phyloP scores from a whole-genome alignment of 2,113 vertebrate species.

The Desmodus rotundus region DNA sequence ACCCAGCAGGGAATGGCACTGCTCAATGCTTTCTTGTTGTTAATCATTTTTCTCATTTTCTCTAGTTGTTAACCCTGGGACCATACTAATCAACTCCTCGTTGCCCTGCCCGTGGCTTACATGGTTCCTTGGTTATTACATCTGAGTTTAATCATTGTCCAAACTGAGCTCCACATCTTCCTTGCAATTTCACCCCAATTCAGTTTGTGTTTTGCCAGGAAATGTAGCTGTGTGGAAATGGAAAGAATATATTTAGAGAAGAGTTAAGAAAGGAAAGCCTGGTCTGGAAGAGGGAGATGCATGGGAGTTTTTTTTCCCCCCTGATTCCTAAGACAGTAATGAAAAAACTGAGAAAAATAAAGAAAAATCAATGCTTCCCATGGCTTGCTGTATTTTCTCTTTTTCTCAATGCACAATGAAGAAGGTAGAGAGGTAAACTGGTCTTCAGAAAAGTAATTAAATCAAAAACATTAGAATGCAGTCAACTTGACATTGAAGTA shows the following conservation, averaged over 20 bases:
- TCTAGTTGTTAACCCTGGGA: constrained; percentile 61
- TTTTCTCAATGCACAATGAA: background rate
- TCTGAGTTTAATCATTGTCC: constrained; percentile 70
- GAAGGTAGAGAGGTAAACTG: background rate
- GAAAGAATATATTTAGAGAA: constrained; percentile 29
- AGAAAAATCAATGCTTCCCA: background rate
- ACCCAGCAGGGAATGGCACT: constrained; percentile 30
- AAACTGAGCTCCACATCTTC: constrained; percentile 52
- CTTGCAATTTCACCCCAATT: constrained; percentile 55
- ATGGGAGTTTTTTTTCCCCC: background rate
- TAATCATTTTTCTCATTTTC: constrained; percentile 74
- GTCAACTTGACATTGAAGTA: background rate
- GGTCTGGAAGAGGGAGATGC: background rate
- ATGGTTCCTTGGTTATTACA: constrained; percentile 64
- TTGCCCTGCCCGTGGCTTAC: constrained; percentile 61
- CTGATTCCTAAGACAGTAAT: background rate
- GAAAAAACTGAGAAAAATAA: background rate
- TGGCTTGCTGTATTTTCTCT: background rate
- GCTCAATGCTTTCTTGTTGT: constrained; percentile 53
- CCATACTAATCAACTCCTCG: constrained; percentile 61
- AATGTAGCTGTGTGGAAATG: constrained; percentile 27
- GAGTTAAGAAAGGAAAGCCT: background rate
- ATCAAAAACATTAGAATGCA: background rate
- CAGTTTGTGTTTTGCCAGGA: constrained; percentile 56
- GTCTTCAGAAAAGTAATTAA: background rate